A percentile compares a stretch with the other conserved stretches of the same genome.
phyloP scores from a whole-genome alignment of 1,140 invertebrate genomes.

The Trichonephila inaurata region DNA sequence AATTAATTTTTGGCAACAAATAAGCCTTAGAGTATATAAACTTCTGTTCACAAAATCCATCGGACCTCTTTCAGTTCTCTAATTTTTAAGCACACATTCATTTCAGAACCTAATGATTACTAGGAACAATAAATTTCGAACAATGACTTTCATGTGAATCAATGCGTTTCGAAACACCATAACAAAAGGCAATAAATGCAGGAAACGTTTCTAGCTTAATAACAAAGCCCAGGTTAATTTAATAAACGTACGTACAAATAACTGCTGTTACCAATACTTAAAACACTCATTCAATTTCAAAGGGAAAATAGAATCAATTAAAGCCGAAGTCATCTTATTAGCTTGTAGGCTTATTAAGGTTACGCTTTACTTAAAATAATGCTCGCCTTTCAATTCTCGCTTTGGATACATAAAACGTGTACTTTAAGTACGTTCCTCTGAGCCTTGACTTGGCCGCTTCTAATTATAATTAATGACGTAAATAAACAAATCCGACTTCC shows the following conservation, averaged over 20 bases:
- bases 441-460: neutral
- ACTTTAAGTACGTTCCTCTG: neutral
- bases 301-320: neutral
- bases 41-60: too few relatives aligned
- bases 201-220: too few relatives aligned
- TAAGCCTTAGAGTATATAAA: too few relatives aligned
- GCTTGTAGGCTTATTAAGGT: neutral
- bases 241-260: neutral
- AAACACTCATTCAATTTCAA: neutral
- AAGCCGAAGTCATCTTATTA: neutral
- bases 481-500: constrained; percentile 44
- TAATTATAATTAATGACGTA: constrained; percentile 66
- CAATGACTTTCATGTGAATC: too few relatives aligned
- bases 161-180: too few relatives aligned
- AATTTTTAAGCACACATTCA: too few relatives aligned
- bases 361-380: neutral
- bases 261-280: neutral
- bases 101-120: too few relatives aligned
- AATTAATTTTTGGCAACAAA: too few relatives aligned
- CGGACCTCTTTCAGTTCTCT: too few relatives aligned
- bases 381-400: neutral
- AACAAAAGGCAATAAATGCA: too few relatives aligned
- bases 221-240: neutral
- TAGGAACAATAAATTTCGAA: too few relatives aligned
- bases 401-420: constrained; percentile 9